A percentile compares a stretch with the other conserved stretches of the same genome.
Evolutionary conservation across 2,888 invertebrate genomes (phyloP).

Genomic region (Coremacera marginata): DNA sequence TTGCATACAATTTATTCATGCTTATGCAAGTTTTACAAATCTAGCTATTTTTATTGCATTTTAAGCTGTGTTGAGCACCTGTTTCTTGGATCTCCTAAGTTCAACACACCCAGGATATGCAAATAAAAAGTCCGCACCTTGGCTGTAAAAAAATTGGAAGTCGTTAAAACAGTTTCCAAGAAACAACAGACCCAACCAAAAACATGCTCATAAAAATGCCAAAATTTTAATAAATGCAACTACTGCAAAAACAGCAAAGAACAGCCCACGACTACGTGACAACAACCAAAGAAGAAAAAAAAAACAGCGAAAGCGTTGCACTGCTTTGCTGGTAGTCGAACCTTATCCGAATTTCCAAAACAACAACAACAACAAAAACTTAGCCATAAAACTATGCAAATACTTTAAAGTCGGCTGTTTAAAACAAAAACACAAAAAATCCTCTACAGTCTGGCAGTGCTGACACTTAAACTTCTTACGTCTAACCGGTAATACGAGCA

Average conservation of each 20-base stretch:
- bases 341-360: background rate
- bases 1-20: background rate
- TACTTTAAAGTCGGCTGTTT: background rate
- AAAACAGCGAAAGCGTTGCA: background rate
- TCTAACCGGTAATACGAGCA: background rate
- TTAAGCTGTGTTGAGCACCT: background rate
- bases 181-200: background rate
- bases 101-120: background rate
- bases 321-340: background rate
- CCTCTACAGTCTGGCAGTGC: constrained; percentile 10
- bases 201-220: constrained; percentile 22
- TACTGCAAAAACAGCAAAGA: constrained; percentile 6
- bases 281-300: background rate
- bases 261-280: constrained; percentile 1
- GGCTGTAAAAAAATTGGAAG: background rate
- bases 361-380: background rate
- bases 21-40: background rate
- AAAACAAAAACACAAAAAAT: background rate
- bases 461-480: constrained; percentile 7
- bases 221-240: constrained; percentile 31
- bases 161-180: background rate
- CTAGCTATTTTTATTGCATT: background rate
- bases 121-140: constrained; percentile 2
- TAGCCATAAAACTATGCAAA: background rate
- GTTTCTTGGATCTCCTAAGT: background rate